phyloP scores from a whole-genome alignment of 2,888 invertebrate genomes.

The Drosophila rubida region DNA sequence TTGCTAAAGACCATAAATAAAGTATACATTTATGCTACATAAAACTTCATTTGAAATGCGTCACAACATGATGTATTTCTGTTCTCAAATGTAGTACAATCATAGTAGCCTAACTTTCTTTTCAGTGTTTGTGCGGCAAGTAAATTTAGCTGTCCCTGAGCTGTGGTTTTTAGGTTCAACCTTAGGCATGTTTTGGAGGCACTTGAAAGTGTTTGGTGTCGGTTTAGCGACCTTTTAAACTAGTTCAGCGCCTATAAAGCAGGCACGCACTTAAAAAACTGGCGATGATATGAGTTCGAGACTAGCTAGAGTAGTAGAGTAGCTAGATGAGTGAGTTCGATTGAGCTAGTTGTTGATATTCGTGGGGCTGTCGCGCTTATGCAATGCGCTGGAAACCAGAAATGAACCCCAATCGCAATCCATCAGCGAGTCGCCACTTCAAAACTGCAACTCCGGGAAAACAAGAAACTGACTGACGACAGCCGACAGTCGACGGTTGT shows the following conservation, averaged over 20 bases:
- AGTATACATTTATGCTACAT: no score
- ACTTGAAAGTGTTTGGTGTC: not conserved
- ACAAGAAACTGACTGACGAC: slow-evolving; percentile 48
- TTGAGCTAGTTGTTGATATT: slow-evolving; percentile 24
- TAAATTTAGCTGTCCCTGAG: not conserved
- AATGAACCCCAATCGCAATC: slow-evolving; percentile 25
- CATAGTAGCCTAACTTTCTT: no score
- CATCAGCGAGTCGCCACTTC: slow-evolving; percentile 24
- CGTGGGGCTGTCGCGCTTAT: slow-evolving; percentile 26
- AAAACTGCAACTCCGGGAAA: slow-evolving; percentile 21
- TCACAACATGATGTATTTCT: no score
- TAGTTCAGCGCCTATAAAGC: slow-evolving; percentile 18
- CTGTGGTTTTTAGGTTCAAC: not conserved
- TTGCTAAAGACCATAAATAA: no score
- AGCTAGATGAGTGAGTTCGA: not conserved
- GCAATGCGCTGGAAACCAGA: slow-evolving; percentile 37
- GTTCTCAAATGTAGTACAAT: no score
- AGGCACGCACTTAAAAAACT: slow-evolving; percentile 2
- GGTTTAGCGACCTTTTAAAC: slow-evolving; percentile 3
- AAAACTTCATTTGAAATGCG: no score
- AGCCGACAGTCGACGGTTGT: no score
- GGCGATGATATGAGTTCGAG: slow-evolving; percentile 10
- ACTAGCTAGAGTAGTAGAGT: not conserved
- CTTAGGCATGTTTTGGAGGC: not conserved
- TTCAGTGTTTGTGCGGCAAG: no score